A percentile compares a stretch with the other conserved stretches of the same genome.
Conservation (phyloP, 64 coral and sea anemone species). For the Acropora yongei region DNA sequence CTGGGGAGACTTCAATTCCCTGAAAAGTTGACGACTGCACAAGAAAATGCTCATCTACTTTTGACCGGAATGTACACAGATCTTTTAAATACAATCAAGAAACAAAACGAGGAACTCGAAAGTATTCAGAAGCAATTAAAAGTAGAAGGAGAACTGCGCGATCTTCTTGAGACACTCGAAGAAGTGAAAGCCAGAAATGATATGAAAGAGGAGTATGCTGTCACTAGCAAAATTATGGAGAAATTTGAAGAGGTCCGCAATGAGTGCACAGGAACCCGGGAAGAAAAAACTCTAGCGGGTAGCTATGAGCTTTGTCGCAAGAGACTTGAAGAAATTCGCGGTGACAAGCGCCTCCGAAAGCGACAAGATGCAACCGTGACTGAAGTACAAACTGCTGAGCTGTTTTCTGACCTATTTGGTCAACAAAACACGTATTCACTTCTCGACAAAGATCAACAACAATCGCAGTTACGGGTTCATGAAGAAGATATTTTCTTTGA, state of each 20-base stretch:
- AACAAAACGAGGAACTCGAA: background rate
- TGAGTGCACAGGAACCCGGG: background rate
- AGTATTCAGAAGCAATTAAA: constrained; percentile 14
- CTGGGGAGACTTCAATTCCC: background rate
- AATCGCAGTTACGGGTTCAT: background rate
- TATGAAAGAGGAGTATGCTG: background rate
- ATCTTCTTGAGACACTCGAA: background rate
- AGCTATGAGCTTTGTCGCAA: background rate
- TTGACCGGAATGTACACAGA: background rate
- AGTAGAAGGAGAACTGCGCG: constrained; percentile 5
- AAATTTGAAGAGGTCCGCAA: constrained; percentile 29
- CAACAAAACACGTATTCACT: background rate
- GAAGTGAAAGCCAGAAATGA: background rate
- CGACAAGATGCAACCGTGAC: background rate
- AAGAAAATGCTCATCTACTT: background rate
- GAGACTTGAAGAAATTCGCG: background rate
- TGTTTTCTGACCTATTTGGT: too few species aligned
- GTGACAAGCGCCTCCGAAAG: background rate
- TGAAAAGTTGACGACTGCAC: background rate
- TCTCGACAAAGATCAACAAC: background rate
- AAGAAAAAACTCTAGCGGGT: background rate
- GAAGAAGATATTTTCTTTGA: too few species aligned
- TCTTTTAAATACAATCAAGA: background rate
- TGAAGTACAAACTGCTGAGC: background rate
- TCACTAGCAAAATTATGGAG: background rate